Evolutionary conservation across 2,797 vertebrate species (phyloP).

Genomic region (Carduelis carduelis): DNA sequence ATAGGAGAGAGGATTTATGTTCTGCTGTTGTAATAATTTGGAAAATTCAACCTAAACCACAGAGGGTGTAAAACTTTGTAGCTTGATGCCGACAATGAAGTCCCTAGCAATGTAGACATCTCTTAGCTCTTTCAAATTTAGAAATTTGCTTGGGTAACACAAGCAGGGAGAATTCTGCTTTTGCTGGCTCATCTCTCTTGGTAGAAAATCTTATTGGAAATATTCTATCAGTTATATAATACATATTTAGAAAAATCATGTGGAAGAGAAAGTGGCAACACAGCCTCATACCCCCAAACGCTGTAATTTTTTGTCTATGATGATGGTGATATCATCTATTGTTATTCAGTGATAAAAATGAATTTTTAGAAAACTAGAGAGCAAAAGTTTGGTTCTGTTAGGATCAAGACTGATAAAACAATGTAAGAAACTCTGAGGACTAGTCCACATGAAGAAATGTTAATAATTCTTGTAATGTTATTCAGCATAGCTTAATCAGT

Average conservation of each 20-base stretch:
- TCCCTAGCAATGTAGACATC: background rate
- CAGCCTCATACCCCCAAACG: background rate
- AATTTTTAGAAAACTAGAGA: background rate
- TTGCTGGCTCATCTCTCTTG: background rate
- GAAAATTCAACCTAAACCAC: background rate
- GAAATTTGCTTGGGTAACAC: background rate
- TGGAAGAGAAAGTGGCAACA: background rate
- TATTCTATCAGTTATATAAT: background rate
- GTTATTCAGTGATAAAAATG: background rate
- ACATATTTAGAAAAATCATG: background rate
- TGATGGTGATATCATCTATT: background rate
- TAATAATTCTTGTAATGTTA: background rate
- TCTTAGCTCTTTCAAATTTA: background rate
- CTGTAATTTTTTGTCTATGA: background rate
- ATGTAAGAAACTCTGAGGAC: background rate
- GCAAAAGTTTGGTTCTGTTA: background rate
- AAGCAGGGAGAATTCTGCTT: background rate
- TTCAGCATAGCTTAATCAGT: background rate
- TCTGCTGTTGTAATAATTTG: background rate
- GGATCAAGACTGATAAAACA: background rate
- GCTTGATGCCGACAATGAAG: background rate
- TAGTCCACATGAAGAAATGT: background rate
- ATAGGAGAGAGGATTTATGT: background rate
- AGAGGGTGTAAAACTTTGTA: background rate
- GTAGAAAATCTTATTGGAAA: background rate